Percentiles rank a stretch among this genome's conserved stretches.
Conservation (phyloP, 2,797 vertebrate genomes). For the Crenichthys baileyi region DNA sequence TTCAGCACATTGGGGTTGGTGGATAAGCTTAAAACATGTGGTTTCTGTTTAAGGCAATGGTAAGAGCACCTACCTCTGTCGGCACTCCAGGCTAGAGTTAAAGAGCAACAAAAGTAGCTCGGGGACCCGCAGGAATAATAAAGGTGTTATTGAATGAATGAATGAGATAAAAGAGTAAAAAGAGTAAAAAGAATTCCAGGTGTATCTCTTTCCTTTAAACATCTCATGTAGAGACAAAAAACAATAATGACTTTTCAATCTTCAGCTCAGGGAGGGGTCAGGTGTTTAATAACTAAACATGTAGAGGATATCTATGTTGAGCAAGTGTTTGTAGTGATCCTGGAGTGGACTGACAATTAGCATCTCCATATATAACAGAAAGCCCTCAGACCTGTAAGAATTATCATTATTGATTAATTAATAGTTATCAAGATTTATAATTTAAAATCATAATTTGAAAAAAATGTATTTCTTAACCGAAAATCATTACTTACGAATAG, state of each 20-base stretch:
- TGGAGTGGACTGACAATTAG: conserved; percentile 73
- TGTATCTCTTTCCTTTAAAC: conserved; percentile 4
- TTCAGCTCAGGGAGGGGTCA: conserved; percentile 57
- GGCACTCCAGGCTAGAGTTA: conserved; percentile 34
- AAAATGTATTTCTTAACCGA: no score
- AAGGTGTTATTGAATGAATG: conserved; percentile 10
- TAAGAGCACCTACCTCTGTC: conserved; percentile 32
- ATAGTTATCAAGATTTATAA: no score
- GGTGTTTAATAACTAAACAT: conserved; percentile 76
- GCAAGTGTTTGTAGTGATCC: conserved; percentile 66
- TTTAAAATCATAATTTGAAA: no score
- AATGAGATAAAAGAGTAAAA: conserved; percentile 30
- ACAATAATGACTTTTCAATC: conserved; percentile 27
- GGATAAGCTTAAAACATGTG: conserved; percentile 34
- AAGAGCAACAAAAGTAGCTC: conserved; percentile 23
- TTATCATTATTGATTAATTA: no score
- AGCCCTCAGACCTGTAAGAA: conserved; percentile 36
- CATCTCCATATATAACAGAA: conserved; percentile 68
- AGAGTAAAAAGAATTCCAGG: conserved; percentile 40
- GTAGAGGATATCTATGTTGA: conserved; percentile 58
- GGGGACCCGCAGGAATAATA: conserved; percentile 33
- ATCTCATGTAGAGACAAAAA: conserved; percentile 7
- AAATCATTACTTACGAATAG: no score
- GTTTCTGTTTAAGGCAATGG: conserved; percentile 32
- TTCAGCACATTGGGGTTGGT: conserved; percentile 45